Evolutionary conservation across 1,140 invertebrate species (phyloP).

Genomic region (Temnothorax longispinosus): DNA sequence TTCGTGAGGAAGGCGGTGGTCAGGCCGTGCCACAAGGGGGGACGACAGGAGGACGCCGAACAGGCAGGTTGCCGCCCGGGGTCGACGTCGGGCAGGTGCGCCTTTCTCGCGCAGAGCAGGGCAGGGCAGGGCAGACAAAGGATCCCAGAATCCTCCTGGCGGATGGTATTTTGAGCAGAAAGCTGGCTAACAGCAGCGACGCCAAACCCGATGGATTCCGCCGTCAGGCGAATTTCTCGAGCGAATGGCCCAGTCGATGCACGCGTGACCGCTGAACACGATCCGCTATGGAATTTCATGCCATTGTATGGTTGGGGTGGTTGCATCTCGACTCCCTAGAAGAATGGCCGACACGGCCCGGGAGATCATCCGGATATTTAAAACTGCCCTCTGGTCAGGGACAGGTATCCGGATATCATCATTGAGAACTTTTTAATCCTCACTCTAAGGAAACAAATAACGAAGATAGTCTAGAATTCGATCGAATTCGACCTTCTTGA

Average conservation of each 20-base stretch:
- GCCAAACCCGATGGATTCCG: slow-evolving; percentile 46
- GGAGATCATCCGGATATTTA: slow-evolving; percentile 16
- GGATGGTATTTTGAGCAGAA: slow-evolving; percentile 42
- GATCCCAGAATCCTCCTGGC: slow-evolving; percentile 49
- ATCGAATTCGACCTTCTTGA: not conserved
- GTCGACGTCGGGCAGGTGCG: slow-evolving; percentile 70
- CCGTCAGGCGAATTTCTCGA: slow-evolving; percentile 53
- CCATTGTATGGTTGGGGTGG: slow-evolving; percentile 32
- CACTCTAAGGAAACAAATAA: not conserved
- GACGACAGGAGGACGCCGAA: slow-evolving; percentile 9
- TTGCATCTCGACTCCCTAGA: not conserved
- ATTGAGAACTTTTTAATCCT: slow-evolving; percentile 9
- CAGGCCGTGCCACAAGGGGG: not conserved
- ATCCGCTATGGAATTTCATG: slow-evolving; percentile 51
- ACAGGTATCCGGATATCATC: not conserved
- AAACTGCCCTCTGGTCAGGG: not conserved
- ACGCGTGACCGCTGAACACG: not conserved
- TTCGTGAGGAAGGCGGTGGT: slow-evolving; percentile 18
- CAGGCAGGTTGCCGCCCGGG: slow-evolving; percentile 45
- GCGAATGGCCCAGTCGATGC: slow-evolving; percentile 14
- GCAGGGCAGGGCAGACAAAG: slow-evolving; percentile 64
- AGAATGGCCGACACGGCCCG: not conserved
- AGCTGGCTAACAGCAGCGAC: slow-evolving; percentile 24
- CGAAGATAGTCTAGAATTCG: not conserved
- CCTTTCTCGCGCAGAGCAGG: slow-evolving; percentile 50